Evolutionary conservation across 2,888 invertebrate genomes (phyloP).

Genomic region (Eremobia ochroleuca): DNA sequence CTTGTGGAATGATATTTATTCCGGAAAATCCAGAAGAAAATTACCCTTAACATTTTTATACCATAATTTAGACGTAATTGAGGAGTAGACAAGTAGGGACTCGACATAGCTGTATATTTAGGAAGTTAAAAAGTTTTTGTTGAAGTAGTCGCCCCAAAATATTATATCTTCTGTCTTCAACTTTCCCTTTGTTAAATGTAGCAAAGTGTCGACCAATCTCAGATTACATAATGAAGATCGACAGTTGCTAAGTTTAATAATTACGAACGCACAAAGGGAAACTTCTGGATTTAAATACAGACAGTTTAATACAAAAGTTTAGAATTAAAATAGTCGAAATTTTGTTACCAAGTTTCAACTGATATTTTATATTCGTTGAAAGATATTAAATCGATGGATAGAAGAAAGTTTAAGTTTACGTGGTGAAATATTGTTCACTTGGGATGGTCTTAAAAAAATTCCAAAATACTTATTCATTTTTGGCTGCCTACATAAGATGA

Average conservation of each 20-base stretch:
- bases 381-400: conserved; percentile 33
- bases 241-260: conserved; percentile 66
- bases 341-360: conserved; percentile 28
- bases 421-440: conserved; percentile 7
- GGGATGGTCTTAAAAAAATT: neutral
- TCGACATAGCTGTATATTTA: conserved; percentile 3
- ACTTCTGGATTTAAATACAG: conserved; percentile 58
- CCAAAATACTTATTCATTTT: neutral
- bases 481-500: neutral
- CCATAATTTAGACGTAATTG: neutral
- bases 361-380: conserved; percentile 32
- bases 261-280: conserved; percentile 63
- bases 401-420: conserved; percentile 38
- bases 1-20: too few relatives aligned
- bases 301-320: conserved; percentile 56
- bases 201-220: conserved; percentile 59
- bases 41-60: neutral
- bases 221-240: conserved; percentile 64
- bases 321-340: conserved; percentile 59
- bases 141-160: conserved; percentile 19
- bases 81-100: neutral
- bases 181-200: conserved; percentile 31
- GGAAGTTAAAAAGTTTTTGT: neutral
- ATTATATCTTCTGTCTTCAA: conserved; percentile 23
- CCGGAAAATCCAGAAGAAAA: neutral